These are phyloP conservation scores for Eueides isabella DNA, from an alignment of 1,140 invertebrate genomes.

Conservation along the genomic window DNA sequence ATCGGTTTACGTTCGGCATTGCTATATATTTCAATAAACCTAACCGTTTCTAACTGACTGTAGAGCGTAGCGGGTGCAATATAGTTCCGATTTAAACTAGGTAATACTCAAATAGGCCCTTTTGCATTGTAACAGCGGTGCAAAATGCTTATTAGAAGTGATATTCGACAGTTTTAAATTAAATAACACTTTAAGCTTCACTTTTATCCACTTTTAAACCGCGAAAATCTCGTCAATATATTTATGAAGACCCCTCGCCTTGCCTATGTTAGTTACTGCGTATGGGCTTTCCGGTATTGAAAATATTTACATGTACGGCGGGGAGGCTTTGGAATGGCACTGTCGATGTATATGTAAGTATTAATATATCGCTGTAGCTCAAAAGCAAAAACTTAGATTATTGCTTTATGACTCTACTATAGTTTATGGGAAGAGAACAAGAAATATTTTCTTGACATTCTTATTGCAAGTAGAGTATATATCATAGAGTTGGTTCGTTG, in stretches of 20 bases:
- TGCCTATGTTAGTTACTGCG: neutral
- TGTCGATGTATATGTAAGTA: neutral
- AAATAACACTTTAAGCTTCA: neutral
- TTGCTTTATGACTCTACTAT: constrained; percentile 5
- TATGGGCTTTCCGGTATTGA: neutral
- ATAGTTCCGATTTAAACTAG: neutral
- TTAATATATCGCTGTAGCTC: neutral
- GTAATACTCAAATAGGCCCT: neutral
- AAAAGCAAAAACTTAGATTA: neutral
- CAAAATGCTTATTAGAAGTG: neutral
- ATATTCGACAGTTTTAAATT: neutral
- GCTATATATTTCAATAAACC: neutral
- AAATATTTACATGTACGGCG: neutral
- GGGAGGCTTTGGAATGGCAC: neutral
- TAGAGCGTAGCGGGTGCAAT: neutral
- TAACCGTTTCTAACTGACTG: neutral
- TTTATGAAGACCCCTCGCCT: neutral
- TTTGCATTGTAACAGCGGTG: neutral
- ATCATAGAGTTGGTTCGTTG: neutral
- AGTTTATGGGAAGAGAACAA: constrained; percentile 3
- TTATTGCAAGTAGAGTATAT: neutral
- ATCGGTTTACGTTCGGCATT: neutral
- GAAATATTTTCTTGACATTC: constrained; percentile 6
- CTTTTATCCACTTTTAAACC: neutral
- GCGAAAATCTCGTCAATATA: neutral